These are phyloP conservation scores for Gari tellinella DNA, from an alignment of 2,888 invertebrate genomes.

Conservation along the genomic window DNA sequence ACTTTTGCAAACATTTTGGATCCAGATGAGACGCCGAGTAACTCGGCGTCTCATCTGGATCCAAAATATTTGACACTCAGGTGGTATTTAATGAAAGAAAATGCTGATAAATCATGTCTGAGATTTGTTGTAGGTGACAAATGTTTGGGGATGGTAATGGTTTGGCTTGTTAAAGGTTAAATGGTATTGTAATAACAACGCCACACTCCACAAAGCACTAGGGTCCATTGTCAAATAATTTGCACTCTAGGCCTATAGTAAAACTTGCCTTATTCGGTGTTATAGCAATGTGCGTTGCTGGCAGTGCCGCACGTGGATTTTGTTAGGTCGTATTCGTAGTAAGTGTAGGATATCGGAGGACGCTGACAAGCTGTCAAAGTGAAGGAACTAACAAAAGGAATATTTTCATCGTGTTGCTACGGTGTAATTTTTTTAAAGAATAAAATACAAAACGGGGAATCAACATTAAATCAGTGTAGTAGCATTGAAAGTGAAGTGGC, in stretches of 20 bases:
- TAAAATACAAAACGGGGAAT: too few relatives aligned
- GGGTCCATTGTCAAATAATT: slow-evolving; percentile 6
- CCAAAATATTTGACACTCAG: too few relatives aligned
- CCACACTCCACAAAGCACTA: background rate
- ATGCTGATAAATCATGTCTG: too few relatives aligned
- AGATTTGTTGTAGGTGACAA: too few relatives aligned
- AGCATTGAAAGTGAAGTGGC: background rate
- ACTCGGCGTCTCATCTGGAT: too few relatives aligned
- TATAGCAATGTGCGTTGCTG: slow-evolving; percentile 11
- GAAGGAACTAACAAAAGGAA: background rate
- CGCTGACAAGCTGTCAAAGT: background rate
- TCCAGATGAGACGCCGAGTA: too few relatives aligned
- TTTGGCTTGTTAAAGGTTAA: background rate
- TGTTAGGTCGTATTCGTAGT: background rate
- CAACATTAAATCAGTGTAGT: too few relatives aligned
- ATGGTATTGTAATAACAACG: background rate
- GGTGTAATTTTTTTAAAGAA: too few relatives aligned
- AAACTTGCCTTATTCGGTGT: slow-evolving; percentile 3
- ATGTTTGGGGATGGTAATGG: too few relatives aligned
- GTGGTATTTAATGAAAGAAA: too few relatives aligned
- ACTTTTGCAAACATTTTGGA: too few relatives aligned
- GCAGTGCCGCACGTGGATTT: slow-evolving; percentile 20
- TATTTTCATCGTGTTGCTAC: background rate
- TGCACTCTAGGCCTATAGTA: background rate
- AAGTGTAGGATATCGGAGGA: background rate